Evolutionary conservation across 2,797 vertebrate species (phyloP).

Genomic region (Tokudaia tokunoshimensis): DNA sequence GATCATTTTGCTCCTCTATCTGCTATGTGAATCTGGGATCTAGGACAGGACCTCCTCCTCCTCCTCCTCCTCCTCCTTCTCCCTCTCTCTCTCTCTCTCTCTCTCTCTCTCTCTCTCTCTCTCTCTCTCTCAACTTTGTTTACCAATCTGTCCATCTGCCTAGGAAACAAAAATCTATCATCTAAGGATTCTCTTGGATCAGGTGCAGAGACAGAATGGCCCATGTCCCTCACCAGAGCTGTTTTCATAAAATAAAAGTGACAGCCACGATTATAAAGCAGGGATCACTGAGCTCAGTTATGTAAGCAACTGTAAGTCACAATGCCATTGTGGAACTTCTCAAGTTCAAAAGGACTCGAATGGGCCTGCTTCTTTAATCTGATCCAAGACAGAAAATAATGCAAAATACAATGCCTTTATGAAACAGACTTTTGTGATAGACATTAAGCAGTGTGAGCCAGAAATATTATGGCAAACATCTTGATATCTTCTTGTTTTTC

Average conservation of each 20-base stretch:
- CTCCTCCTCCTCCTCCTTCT: no score
- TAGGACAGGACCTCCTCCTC: neutral
- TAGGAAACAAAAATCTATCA: neutral
- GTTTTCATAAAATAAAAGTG: neutral
- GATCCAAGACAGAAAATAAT: neutral
- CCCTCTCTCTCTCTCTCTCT: no score
- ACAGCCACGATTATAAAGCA: neutral
- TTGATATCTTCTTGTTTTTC: conserved; percentile 36
- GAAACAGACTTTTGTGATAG: neutral
- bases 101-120: neutral
- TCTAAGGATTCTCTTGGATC: conserved; percentile 9
- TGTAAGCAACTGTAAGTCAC: neutral
- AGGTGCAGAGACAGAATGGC: neutral
- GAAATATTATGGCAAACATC: neutral
- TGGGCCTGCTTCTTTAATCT: neutral
- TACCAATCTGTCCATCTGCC: neutral
- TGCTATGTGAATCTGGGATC: neutral
- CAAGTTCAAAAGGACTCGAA: neutral
- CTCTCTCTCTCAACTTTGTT: neutral
- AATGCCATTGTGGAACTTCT: neutral
- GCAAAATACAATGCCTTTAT: conserved; percentile 1
- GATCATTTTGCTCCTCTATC: conserved; percentile 29
- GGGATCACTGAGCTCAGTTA: neutral
- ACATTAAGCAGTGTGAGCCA: neutral
- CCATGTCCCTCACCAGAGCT: neutral